phyloP scores from a whole-genome alignment of 2,797 vertebrate species.

The Crenuchus spilurus region DNA sequence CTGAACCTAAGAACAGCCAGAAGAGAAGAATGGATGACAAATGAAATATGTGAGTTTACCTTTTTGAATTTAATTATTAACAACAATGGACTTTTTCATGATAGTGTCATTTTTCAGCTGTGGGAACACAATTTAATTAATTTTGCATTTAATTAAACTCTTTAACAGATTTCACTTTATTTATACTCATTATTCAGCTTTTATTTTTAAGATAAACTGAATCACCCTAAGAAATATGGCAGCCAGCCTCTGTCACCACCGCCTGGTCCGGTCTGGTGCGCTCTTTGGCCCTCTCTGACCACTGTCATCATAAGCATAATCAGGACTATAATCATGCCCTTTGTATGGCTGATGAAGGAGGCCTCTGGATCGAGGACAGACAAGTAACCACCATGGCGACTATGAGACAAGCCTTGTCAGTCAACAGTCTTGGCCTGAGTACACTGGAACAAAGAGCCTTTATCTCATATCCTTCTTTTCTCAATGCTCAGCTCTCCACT shows the following conservation, averaged over 20 bases:
- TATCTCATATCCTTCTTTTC: slow-evolving; percentile 20
- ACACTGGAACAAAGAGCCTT: slow-evolving; percentile 57
- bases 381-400: slow-evolving; percentile 37
- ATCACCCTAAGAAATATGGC: neutral
- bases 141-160: too few species aligned
- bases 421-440: slow-evolving; percentile 43
- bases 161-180: too few species aligned
- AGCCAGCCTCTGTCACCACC: slow-evolving; percentile 5
- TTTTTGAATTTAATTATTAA: too few species aligned
- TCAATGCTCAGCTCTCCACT: slow-evolving; percentile 11
- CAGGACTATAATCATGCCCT: slow-evolving; percentile 38
- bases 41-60: too few species aligned
- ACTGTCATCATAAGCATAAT: slow-evolving; percentile 43
- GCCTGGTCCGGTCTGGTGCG: slow-evolving; percentile 9
- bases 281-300: slow-evolving; percentile 24
- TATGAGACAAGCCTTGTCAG: slow-evolving; percentile 50
- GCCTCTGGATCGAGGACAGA: slow-evolving; percentile 36
- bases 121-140: too few species aligned
- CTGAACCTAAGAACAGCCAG: too few species aligned
- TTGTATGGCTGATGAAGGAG: slow-evolving; percentile 38
- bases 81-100: too few species aligned
- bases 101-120: too few species aligned
- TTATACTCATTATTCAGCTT: too few species aligned
- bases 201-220: neutral
- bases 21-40: too few species aligned